These are phyloP conservation scores for Hafferia zeledoni DNA, from an alignment of 2,797 vertebrate genomes.

Conservation along the genomic window DNA sequence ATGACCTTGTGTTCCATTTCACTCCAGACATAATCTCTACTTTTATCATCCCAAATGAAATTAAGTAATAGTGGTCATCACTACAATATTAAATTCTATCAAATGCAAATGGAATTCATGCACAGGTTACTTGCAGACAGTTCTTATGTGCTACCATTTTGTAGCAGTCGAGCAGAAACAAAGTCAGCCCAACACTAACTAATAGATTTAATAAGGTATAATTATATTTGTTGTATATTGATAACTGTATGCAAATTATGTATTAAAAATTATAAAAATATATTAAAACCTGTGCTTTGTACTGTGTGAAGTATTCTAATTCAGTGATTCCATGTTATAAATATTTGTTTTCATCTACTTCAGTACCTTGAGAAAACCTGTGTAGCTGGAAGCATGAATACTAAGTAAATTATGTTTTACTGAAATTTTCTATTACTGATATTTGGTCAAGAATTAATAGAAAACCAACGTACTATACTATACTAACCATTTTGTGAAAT, in stretches of 20 bases:
- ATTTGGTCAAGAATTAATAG: not conserved
- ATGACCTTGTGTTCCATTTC: not conserved
- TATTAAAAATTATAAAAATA: not conserved
- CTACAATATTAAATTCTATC: not conserved
- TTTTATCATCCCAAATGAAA: not conserved
- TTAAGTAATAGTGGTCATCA: not conserved
- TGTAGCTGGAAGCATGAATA: not conserved
- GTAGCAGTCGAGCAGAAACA: fast-evolving
- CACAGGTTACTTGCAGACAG: not conserved
- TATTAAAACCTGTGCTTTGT: not conserved
- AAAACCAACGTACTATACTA: not conserved
- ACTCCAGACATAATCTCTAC: not conserved
- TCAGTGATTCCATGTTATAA: not conserved
- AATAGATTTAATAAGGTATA: not conserved
- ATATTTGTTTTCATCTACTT: not conserved
- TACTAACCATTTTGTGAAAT: not conserved
- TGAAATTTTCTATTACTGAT: not conserved
- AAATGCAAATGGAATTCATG: not conserved
- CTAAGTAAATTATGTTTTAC: not conserved
- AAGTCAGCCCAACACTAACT: not conserved
- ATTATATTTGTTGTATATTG: not conserved
- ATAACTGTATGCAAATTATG: not conserved
- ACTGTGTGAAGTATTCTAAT: not conserved
- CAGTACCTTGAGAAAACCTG: not conserved
- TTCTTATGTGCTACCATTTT: not conserved